These are phyloP conservation scores for Mionectes macconnelli DNA, from an alignment of 2,113 vertebrate species.

Conservation along the genomic window DNA sequence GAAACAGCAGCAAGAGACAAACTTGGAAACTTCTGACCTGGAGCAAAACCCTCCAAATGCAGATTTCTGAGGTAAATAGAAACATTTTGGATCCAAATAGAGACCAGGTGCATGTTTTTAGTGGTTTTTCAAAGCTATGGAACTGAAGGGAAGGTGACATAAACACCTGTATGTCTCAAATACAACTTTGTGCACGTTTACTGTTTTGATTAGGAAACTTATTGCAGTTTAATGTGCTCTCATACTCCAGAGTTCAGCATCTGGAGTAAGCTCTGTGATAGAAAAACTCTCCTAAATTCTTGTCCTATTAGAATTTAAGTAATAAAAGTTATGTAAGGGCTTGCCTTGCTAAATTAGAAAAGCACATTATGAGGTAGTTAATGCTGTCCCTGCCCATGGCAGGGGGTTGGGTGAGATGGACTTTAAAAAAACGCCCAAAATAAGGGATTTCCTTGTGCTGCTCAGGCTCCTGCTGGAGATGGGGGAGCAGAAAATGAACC, in stretches of 20 bases:
- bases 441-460: background rate
- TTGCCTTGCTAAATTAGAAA: background rate
- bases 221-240: background rate
- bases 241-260: background rate
- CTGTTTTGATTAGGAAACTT: background rate
- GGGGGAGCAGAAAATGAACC: background rate
- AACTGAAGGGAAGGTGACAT: background rate
- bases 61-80: background rate
- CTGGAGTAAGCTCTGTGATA: background rate
- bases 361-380: background rate
- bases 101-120: background rate
- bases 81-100: background rate
- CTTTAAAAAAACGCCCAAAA: background rate
- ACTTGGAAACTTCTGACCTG: background rate
- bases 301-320: no score
- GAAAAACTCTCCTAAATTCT: background rate
- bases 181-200: rapidly evolving
- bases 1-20: background rate
- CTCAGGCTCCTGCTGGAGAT: background rate
- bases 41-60: background rate
- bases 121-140: background rate
- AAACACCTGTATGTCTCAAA: background rate
- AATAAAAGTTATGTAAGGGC: background rate
- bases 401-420: background rate
- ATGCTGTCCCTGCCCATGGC: background rate